Base-by-base conservation (phyloP, 2,113 vertebrate genomes). In the Circaetus cinerascens region DNA sequence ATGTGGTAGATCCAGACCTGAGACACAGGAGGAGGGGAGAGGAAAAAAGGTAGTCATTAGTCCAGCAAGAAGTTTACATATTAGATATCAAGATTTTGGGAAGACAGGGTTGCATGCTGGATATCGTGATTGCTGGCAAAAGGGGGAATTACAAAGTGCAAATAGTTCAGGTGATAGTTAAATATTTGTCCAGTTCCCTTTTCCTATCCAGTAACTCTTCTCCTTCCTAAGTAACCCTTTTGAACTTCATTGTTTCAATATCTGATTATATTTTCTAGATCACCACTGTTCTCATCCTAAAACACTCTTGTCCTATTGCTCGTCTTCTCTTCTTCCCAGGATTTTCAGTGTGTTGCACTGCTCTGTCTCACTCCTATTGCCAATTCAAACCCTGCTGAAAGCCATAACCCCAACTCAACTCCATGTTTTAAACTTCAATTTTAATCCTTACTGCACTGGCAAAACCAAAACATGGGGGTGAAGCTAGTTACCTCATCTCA, bases 31-130 rank as follows among this genome's bases (percentile, higher is more conserved):
- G 26, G 9, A 59, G 15, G 2, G 30, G 13, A 17, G 15, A 8
- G 14, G 43, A 32, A 22, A 25, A 40, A 34, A 45, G 23, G 32
- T 23, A 20, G 38, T 7, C 0, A 2, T 81, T 3, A 41, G 50
- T n/a, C 15, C 14, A 8, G 40, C 3, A 2, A 62, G 46, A 20
- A 22, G 4, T 17, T 27, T 15, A 5, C 0, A 0, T 4, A 19
- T 9, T 32, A 6, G 15, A 18, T 2, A 19, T 6, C 1, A 0
- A 46, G 38, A 5, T 14, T 60, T 74, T 22, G 38, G 60, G 66
- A 43, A 17, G 55, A 27, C 0, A 13, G 13, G 13, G 10, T 25
- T 50, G 17, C 2, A 1, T 34, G 22, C 13, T 26, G 23, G 53
- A 11, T 60, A 8, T 21, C 1, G 1, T 0, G 0, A 12, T 29